Evolutionary conservation across 2,113 vertebrate species (phyloP).

Genomic region (Clarias batrachus): DNA sequence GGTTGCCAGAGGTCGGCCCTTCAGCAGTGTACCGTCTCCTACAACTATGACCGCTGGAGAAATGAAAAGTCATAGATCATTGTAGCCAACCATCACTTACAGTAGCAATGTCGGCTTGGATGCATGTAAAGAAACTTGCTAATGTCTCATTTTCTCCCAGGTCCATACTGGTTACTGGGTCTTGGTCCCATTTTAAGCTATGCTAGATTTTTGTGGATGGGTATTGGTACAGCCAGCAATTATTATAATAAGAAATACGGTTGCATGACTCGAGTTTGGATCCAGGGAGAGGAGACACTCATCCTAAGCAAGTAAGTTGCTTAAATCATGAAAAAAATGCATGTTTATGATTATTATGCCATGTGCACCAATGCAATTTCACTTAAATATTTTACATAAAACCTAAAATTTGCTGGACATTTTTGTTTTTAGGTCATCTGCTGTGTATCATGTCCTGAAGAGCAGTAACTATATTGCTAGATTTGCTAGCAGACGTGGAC

Average conservation of each 20-base stretch:
- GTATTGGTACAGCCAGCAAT: conserved; percentile 89
- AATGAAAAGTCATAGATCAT: too few relatives aligned
- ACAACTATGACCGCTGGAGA: too few relatives aligned
- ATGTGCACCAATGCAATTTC: neutral
- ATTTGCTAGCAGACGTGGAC: conserved; percentile 84
- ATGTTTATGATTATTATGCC: neutral
- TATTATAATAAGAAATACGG: conserved; percentile 93
- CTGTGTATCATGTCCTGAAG: conserved; percentile 84
- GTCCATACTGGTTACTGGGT: conserved; percentile 86
- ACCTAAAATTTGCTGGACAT: neutral
- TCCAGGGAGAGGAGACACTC: conserved; percentile 89
- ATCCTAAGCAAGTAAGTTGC: conserved; percentile 86
- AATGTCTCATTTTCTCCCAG: conserved; percentile 62
- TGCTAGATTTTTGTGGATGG: conserved; percentile 85
- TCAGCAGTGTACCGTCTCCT: too few relatives aligned
- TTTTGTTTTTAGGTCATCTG: conserved; percentile 76
- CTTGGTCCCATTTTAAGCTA: conserved; percentile 87
- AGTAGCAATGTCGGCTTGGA: too few relatives aligned
- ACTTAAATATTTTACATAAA: neutral
- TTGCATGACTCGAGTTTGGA: conserved; percentile 90
- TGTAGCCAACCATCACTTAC: too few relatives aligned
- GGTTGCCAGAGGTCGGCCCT: too few relatives aligned
- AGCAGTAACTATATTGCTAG: conserved; percentile 80
- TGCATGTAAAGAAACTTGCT: neutral
- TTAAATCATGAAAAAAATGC: neutral